Conservation (phyloP, 1,140 invertebrate genomes). For the Fopius arisanus region DNA sequence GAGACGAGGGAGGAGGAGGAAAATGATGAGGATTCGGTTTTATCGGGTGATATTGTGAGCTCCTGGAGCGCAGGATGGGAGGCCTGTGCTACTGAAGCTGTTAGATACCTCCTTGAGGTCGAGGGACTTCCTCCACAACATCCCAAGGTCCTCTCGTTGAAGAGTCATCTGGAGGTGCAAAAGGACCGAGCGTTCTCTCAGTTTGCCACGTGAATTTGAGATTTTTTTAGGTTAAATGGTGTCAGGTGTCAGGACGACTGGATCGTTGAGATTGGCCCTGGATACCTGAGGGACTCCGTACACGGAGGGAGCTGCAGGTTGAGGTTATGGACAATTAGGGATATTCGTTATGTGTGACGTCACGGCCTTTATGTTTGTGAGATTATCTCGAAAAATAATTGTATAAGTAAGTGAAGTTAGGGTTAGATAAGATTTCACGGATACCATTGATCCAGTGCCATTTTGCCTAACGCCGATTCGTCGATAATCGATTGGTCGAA, state of each 20-base stretch:
- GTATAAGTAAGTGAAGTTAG: too few species aligned
- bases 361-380: too few species aligned
- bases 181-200: slow-evolving; percentile 45
- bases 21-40: neutral
- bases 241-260: neutral
- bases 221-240: neutral
- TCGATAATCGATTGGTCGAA: too few species aligned
- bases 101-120: slow-evolving; percentile 58
- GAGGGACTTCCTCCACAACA: slow-evolving; percentile 55
- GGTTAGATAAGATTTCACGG: too few species aligned
- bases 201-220: slow-evolving; percentile 30
- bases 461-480: too few species aligned
- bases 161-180: slow-evolving; percentile 54
- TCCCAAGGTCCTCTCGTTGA: slow-evolving; percentile 58
- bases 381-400: too few species aligned
- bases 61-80: slow-evolving; percentile 57
- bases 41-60: neutral
- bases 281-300: too few species aligned
- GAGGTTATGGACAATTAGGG: too few species aligned
- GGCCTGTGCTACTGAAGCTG: slow-evolving; percentile 52
- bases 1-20: neutral
- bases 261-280: neutral
- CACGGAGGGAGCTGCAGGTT: too few species aligned
- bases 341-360: too few species aligned
- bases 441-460: too few species aligned